These are phyloP conservation scores for Dicyrtomina minuta DNA, from an alignment of 2,888 invertebrate species.

Conservation along the genomic window DNA sequence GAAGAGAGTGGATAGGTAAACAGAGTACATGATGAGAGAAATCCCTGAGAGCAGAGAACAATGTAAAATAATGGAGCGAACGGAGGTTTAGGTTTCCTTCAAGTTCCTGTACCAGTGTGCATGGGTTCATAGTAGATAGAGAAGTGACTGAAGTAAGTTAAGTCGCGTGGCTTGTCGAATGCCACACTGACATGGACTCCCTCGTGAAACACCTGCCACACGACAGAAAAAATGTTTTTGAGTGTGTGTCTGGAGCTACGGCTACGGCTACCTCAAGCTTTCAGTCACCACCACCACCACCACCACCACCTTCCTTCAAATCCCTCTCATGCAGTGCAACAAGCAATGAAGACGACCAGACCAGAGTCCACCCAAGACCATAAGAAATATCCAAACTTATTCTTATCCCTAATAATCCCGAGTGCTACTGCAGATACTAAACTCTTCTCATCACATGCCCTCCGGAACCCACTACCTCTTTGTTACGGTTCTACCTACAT, in stretches of 20 bases:
- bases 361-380: neutral
- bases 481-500: no score
- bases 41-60: neutral
- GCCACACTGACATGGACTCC: slow-evolving; percentile 40
- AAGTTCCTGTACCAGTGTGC: neutral
- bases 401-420: neutral
- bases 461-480: neutral
- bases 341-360: no score
- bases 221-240: slow-evolving; percentile 39
- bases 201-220: slow-evolving; percentile 46
- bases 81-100: neutral
- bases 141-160: slow-evolving; percentile 14
- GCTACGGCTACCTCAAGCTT: slow-evolving; percentile 13
- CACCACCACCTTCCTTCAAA: neutral
- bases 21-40: no score
- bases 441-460: neutral
- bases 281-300: slow-evolving; percentile 18
- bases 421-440: neutral
- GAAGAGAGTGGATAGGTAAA: no score
- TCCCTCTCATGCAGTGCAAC: neutral
- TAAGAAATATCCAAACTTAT: slow-evolving; percentile 2
- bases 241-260: slow-evolving; percentile 16
- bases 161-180: slow-evolving; percentile 53
- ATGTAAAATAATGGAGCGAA: neutral
- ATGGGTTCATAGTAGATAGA: neutral